These are phyloP conservation scores for Spodoptera littoralis DNA, from an alignment of 2,888 invertebrate species.

Conservation along the genomic window DNA sequence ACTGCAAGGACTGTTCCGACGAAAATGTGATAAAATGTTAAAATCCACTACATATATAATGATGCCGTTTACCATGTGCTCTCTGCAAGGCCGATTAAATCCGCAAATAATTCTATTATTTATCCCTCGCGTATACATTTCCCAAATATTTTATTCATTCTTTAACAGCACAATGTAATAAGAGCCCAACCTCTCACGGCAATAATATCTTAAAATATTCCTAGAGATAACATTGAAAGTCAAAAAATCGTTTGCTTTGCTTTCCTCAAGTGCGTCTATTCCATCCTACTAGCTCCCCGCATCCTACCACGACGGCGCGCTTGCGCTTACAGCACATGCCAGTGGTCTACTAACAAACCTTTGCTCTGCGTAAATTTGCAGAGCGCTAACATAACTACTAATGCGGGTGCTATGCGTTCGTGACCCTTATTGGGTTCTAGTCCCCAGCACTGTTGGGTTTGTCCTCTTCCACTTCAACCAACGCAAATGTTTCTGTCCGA, in stretches of 20 bases:
- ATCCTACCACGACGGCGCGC: too few species aligned
- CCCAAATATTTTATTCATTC: constrained; percentile 18
- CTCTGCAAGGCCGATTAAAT: constrained; percentile 23
- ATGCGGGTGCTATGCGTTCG: too few species aligned
- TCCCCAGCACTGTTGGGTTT: too few species aligned
- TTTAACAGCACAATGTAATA: constrained; percentile 15
- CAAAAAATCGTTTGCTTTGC: constrained; percentile 6
- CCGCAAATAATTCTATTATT: constrained; percentile 15
- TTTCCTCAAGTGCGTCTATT: too few species aligned
- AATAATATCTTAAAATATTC: constrained; percentile 24
- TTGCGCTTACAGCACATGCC: too few species aligned
- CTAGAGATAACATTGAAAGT: constrained; percentile 25
- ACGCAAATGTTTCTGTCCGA: too few species aligned
- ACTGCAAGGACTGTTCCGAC: constrained; percentile 27
- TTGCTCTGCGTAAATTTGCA: too few species aligned
- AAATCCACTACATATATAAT: constrained; percentile 13
- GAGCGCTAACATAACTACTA: too few species aligned
- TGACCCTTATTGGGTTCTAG: too few species aligned
- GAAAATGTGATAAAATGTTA: constrained; percentile 18
- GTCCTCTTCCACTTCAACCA: too few species aligned
- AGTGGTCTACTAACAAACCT: too few species aligned
- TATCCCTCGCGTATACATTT: constrained; percentile 10
- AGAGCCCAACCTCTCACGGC: constrained; percentile 14
- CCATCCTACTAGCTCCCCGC: too few species aligned
- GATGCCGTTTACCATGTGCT: constrained; percentile 19